Evolutionary conservation across 2,797 vertebrate species (phyloP).

Genomic region (Anas bernieri): DNA sequence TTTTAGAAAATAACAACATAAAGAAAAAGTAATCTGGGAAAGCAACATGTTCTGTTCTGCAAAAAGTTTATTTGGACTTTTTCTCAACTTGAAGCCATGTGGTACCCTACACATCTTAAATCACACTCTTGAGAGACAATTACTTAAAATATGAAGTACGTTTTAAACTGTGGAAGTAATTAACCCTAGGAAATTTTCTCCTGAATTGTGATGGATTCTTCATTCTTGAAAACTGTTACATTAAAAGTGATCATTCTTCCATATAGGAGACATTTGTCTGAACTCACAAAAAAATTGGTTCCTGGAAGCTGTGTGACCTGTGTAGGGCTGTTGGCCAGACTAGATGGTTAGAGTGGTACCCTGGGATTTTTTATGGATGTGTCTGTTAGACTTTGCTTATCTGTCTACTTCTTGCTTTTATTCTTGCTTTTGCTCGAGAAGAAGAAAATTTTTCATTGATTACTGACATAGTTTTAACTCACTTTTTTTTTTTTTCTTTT

Average conservation of each 20-base stretch:
- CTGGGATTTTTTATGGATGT: not conserved
- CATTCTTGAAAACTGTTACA: not conserved
- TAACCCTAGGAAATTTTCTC: not conserved
- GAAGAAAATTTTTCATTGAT: not conserved
- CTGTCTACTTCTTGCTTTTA: not conserved
- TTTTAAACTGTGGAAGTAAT: not conserved
- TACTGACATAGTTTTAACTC: not conserved
- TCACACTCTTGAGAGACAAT: not conserved
- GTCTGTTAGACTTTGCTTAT: not conserved
- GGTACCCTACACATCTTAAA: not conserved
- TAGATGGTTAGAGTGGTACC: not conserved
- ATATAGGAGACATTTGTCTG: not conserved
- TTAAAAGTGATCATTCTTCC: not conserved
- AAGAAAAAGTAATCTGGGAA: not conserved
- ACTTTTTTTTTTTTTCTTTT: not conserved
- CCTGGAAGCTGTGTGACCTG: fast-evolving
- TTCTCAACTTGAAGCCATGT: not conserved
- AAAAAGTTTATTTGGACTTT: not conserved
- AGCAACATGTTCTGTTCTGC: not conserved
- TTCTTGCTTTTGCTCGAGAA: not conserved
- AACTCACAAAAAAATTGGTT: not conserved
- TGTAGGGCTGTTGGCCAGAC: not conserved
- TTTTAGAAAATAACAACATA: not conserved
- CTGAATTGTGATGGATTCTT: not conserved
- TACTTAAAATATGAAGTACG: not conserved